A percentile compares a stretch with the other conserved stretches of the same genome.
phyloP scores from a whole-genome alignment of 2,797 vertebrate species.

The Pangasius larnaudii region DNA sequence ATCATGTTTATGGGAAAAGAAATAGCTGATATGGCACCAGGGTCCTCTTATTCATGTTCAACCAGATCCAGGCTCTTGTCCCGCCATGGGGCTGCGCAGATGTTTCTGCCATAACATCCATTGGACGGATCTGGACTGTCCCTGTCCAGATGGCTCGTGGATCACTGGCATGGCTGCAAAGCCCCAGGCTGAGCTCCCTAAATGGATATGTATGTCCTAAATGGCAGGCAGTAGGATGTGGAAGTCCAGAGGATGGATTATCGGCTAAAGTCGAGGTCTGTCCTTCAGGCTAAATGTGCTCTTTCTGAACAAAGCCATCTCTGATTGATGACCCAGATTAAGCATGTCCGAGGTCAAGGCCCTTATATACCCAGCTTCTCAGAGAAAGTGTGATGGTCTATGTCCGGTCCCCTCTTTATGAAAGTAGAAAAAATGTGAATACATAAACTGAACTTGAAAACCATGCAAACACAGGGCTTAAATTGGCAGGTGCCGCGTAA shows the following conservation, averaged over 20 bases:
- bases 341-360: neutral
- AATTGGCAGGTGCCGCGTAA: conserved; percentile 8
- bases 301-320: conserved; percentile 5
- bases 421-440: neutral
- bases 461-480: neutral
- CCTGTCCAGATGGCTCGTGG: conserved; percentile 69
- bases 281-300: conserved; percentile 33
- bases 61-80: conserved; percentile 32
- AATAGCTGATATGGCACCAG: conserved; percentile 42
- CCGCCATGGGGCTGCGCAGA: conserved; percentile 54
- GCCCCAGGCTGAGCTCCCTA: conserved; percentile 63
- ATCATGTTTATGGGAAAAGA: conserved; percentile 35
- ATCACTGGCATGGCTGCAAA: conserved; percentile 63
- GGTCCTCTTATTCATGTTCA: conserved; percentile 43
- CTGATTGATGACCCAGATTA: conserved; percentile 8
- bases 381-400: neutral
- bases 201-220: conserved; percentile 64
- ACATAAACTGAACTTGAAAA: neutral
- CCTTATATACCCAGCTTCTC: neutral
- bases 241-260: conserved; percentile 51
- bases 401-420: neutral
- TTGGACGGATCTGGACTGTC: conserved; percentile 58
- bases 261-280: neutral
- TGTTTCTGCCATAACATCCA: conserved; percentile 70
- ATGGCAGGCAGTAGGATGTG: conserved; percentile 63